Conservation (phyloP, 2,888 invertebrate genomes). For the Spialia ferax region DNA sequence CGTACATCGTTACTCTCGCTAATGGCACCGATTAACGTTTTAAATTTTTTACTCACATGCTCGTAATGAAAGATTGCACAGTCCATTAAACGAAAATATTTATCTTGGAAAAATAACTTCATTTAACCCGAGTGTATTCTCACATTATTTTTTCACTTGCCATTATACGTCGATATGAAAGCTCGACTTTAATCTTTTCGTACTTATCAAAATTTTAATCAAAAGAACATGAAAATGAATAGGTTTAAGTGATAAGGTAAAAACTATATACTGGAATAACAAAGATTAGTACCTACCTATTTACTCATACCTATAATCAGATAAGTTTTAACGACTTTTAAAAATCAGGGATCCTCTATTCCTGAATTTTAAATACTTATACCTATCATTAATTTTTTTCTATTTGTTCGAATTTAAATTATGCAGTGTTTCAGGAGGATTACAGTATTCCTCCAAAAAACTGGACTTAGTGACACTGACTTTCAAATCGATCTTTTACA, state of each 20-base stretch:
- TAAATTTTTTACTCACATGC: conserved; percentile 43
- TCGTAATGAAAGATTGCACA: conserved; percentile 18
- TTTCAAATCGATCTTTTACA: neutral
- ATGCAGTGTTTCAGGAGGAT: too few species aligned
- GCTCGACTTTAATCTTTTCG: conserved; percentile 12
- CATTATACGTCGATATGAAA: conserved; percentile 11
- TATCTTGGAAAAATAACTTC: conserved; percentile 50
- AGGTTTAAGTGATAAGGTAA: neutral
- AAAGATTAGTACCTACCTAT: too few species aligned
- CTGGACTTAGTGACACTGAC: neutral
- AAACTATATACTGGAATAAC: neutral
- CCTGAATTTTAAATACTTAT: too few species aligned
- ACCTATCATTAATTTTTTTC: too few species aligned
- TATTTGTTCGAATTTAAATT: too few species aligned
- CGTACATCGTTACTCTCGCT: conserved; percentile 66
- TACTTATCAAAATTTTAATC: conserved; percentile 3
- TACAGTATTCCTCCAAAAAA: too few species aligned
- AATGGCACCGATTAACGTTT: conserved; percentile 71
- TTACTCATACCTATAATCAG: too few species aligned
- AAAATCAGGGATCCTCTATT: too few species aligned
- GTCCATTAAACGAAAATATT: conserved; percentile 29
- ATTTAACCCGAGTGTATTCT: conserved; percentile 44
- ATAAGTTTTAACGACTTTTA: too few species aligned
- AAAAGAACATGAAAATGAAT: neutral
- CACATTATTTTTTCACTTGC: conserved; percentile 47